phyloP scores from a whole-genome alignment of 1,140 invertebrate genomes.

The Plectrocnemia conspersa region DNA sequence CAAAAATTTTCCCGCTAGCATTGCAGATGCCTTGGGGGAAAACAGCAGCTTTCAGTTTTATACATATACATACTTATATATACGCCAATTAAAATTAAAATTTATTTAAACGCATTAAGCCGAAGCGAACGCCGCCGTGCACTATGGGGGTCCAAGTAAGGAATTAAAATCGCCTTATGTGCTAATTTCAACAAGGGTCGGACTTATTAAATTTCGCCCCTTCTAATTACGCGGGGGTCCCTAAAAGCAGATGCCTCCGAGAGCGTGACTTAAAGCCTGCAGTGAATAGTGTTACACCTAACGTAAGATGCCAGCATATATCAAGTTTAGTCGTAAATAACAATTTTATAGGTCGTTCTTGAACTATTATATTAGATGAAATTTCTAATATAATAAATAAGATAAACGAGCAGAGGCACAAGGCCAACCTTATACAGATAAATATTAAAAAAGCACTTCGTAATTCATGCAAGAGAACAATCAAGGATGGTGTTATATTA shows the following conservation, averaged over 20 bases:
- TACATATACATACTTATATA: background rate
- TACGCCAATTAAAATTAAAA: background rate
- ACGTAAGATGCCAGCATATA: too few relatives aligned
- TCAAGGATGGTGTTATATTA: too few relatives aligned
- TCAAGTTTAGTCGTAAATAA: too few relatives aligned
- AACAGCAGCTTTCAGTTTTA: background rate
- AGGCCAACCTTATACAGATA: too few relatives aligned
- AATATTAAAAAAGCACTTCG: too few relatives aligned
- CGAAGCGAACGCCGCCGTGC: background rate
- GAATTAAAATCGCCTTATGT: slow-evolving; percentile 6
- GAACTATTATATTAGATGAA: too few relatives aligned
- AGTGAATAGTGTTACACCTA: slow-evolving; percentile 26
- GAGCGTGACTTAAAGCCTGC: slow-evolving; percentile 6
- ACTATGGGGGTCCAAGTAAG: too few relatives aligned
- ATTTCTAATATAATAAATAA: too few relatives aligned
- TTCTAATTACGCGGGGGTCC: slow-evolving; percentile 13
- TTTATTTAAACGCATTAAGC: background rate
- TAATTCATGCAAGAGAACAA: too few relatives aligned
- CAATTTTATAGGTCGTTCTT: too few relatives aligned
- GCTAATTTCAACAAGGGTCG: background rate
- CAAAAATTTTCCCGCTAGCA: background rate
- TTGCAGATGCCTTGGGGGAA: too few relatives aligned
- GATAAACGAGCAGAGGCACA: too few relatives aligned
- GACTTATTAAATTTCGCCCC: slow-evolving; percentile 28
- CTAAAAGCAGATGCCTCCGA: slow-evolving; percentile 20